phyloP scores from a whole-genome alignment of 2,797 vertebrate genomes.

The Lacerta viridis region DNA sequence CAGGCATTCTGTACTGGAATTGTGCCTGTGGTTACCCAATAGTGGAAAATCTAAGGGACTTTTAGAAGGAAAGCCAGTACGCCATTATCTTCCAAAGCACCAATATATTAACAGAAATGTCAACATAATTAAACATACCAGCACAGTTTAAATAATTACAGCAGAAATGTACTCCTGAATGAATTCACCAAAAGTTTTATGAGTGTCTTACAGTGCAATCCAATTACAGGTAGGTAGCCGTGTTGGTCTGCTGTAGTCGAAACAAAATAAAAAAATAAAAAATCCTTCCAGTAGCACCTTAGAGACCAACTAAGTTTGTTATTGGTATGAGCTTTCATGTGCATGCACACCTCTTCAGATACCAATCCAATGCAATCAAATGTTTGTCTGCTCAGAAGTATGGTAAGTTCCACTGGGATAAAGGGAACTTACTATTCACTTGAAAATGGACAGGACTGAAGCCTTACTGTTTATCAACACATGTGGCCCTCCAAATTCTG shows the following conservation, averaged over 20 bases:
- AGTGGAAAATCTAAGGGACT: neutral
- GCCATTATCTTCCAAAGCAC: neutral
- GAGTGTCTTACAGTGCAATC: neutral
- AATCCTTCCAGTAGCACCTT: too few relatives aligned
- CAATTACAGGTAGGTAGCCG: too few relatives aligned
- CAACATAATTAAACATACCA: slow-evolving; percentile 3
- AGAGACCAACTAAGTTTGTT: too few relatives aligned
- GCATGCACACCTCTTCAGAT: too few relatives aligned
- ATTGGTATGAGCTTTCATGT: too few relatives aligned
- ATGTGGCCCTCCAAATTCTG: too few relatives aligned
- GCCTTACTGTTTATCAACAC: neutral
- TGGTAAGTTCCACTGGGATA: neutral
- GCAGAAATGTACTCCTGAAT: neutral
- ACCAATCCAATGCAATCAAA: neutral
- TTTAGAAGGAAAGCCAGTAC: neutral
- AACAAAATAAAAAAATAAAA: too few relatives aligned
- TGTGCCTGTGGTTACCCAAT: neutral
- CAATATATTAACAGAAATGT: neutral
- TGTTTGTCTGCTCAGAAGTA: neutral
- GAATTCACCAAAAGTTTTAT: neutral
- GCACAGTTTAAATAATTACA: neutral
- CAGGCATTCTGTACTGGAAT: neutral
- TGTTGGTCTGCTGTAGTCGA: too few relatives aligned
- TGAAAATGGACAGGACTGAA: neutral
- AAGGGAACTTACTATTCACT: neutral